Percentiles rank a stretch among this genome's conserved stretches.
phyloP scores from a whole-genome alignment of 2,113 vertebrate species.

The Syrmaticus mikado region DNA sequence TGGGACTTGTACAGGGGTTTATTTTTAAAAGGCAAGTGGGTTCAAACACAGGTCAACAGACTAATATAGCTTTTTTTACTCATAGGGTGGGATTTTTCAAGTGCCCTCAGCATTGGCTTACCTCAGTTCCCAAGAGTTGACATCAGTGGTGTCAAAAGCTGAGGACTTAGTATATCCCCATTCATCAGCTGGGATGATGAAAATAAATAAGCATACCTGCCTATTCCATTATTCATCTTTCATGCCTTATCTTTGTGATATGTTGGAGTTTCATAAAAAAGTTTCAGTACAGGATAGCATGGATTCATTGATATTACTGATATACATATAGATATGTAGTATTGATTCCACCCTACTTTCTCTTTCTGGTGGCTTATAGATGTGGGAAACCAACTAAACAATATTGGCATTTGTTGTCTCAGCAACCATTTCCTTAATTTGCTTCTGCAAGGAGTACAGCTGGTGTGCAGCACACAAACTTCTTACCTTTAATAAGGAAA shows the following conservation, averaged over 20 bases:
- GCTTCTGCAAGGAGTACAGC: not conserved
- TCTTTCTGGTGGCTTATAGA: not conserved
- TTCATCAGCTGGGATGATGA: not conserved
- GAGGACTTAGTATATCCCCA: not conserved
- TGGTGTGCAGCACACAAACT: not conserved
- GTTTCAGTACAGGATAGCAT: not conserved
- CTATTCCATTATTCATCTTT: not conserved
- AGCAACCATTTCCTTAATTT: not conserved
- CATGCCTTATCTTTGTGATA: not conserved
- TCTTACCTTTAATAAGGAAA: not conserved
- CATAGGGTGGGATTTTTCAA: constrained; percentile 50
- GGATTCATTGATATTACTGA: not conserved
- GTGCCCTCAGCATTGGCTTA: not conserved
- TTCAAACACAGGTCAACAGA: constrained; percentile 67
- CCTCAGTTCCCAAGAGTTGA: not conserved
- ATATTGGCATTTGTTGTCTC: not conserved
- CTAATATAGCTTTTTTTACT: constrained; percentile 57
- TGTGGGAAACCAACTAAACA: not conserved
- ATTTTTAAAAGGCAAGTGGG: constrained; percentile 63
- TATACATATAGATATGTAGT: not conserved
- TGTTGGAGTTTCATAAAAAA: not conserved
- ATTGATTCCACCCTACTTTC: not conserved
- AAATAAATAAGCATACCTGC: not conserved
- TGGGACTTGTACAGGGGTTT: constrained; percentile 59
- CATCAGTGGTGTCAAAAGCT: not conserved